Percentiles rank a stretch among this genome's conserved stretches.
phyloP scores from a whole-genome alignment of 37 sponge, comb jelly and placozoan genomes.

The Spongia lamella region DNA sequence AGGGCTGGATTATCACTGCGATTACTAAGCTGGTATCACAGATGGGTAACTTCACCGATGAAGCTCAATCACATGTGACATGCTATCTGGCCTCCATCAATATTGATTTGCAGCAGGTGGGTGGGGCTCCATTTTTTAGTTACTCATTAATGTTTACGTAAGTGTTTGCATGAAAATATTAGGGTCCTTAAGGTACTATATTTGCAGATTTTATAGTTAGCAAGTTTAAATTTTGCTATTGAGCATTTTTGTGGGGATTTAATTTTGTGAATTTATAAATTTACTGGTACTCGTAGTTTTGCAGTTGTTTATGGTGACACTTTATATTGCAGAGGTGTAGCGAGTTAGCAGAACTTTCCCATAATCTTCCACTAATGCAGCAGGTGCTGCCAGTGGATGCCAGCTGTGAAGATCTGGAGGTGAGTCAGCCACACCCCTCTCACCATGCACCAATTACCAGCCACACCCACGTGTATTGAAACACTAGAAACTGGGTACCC shows the following conservation, averaged over 20 bases:
- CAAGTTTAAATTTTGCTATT: background rate
- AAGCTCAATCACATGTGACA: slow-evolving; percentile 39
- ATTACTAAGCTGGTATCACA: slow-evolving; percentile 63
- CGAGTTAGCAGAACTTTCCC: slow-evolving; percentile 63
- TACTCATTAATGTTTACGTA: slow-evolving; percentile 3
- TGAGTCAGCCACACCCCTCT: too few species aligned
- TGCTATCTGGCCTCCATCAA: slow-evolving; percentile 41
- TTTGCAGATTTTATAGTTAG: background rate
- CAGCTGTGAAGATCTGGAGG: slow-evolving; percentile 89
- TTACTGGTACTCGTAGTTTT: background rate
- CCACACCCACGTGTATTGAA: too few species aligned
- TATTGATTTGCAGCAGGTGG: slow-evolving; percentile 75
- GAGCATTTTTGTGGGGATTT: slow-evolving; percentile 2
- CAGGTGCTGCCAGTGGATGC: slow-evolving; percentile 80
- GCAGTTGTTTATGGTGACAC: background rate
- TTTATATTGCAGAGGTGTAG: slow-evolving; percentile 59
- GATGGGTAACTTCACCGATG: slow-evolving; percentile 53
- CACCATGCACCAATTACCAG: too few species aligned
- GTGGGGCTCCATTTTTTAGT: background rate
- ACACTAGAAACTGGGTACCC: too few species aligned
- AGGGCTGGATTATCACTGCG: slow-evolving; percentile 60
- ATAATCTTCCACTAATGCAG: slow-evolving; percentile 54
- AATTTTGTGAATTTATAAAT: slow-evolving; percentile 2
- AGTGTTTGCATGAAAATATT: slow-evolving; percentile 26
- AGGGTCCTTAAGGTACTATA: background rate